Evolutionary conservation across 2,888 invertebrate genomes (phyloP).

Genomic region (Dolomedes plantarius): DNA sequence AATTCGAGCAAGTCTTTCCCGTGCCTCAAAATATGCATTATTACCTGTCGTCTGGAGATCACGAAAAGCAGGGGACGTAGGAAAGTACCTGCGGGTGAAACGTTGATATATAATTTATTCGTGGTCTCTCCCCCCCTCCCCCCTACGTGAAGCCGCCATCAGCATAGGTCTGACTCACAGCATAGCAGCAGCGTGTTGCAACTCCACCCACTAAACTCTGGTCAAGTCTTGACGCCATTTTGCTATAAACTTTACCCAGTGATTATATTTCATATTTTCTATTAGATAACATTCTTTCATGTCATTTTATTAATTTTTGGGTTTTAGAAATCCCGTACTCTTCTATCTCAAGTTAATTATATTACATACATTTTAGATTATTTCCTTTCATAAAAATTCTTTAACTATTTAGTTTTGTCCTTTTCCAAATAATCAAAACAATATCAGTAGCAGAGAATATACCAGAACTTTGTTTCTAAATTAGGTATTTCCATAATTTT

Average conservation of each 20-base stretch:
- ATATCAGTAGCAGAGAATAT: too few relatives aligned
- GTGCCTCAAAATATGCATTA: not conserved
- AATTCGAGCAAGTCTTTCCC: too few relatives aligned
- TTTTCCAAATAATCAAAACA: too few relatives aligned
- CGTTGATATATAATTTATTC: conserved; percentile 51
- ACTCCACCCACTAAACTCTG: conserved; percentile 45
- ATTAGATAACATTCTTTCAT: too few relatives aligned
- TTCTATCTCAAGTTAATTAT: too few relatives aligned
- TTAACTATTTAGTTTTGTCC: too few relatives aligned
- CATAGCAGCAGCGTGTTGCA: conserved; percentile 15
- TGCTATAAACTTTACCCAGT: not conserved
- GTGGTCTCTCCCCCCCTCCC: conserved; percentile 24
- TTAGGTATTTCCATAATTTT: too few relatives aligned
- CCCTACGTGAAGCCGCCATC: conserved; percentile 14
- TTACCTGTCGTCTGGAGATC: not conserved
- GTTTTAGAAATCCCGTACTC: too few relatives aligned
- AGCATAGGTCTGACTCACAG: conserved; percentile 33
- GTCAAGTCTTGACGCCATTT: conserved; percentile 30
- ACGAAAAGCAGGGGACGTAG: not conserved
- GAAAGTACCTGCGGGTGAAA: not conserved
- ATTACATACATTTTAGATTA: too few relatives aligned
- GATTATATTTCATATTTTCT: not conserved
- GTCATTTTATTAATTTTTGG: too few relatives aligned
- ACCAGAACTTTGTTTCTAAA: too few relatives aligned
- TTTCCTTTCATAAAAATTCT: too few relatives aligned